Evolutionary conservation across 2,797 vertebrate genomes (phyloP).

Genomic region (Girardinus metallicus): DNA sequence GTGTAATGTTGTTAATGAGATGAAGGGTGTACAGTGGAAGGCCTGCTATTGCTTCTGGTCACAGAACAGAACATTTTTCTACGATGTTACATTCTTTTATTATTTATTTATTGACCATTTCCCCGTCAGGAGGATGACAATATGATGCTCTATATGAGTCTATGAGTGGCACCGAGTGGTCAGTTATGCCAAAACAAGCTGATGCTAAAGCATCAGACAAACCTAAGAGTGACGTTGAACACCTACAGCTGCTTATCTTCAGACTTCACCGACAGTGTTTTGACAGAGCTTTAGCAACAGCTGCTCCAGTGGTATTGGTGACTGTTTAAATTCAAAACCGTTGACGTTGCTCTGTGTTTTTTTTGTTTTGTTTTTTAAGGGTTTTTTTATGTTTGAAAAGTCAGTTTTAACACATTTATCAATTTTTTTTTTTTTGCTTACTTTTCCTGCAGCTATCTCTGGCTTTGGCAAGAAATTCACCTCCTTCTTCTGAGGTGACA

Average conservation of each 20-base stretch:
- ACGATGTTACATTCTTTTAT: not conserved
- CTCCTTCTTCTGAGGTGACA: conserved; percentile 92
- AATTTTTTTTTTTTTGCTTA: conserved; percentile 7
- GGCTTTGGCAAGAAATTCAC: conserved; percentile 99
- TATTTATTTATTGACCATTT: not conserved
- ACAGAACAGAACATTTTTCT: not conserved
- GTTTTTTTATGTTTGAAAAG: not conserved
- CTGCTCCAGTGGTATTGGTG: not conserved
- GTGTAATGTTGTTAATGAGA: not conserved
- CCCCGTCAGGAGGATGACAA: not conserved
- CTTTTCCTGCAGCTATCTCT: conserved; percentile 85
- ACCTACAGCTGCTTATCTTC: not conserved
- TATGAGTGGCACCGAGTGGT: not conserved
- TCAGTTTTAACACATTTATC: not conserved
- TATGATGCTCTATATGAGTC: not conserved
- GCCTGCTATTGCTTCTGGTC: not conserved
- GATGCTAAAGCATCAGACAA: not conserved
- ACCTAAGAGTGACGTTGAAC: not conserved
- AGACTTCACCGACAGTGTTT: not conserved
- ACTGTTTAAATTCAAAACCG: not conserved
- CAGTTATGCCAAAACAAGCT: not conserved
- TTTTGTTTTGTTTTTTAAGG: no score
- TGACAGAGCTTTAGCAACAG: not conserved
- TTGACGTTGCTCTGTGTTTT: not conserved
- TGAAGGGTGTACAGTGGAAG: not conserved